A percentile compares a stretch with the other conserved stretches of the same genome.
Conservation (phyloP, 2,797 vertebrate species). For the Tamandua tetradactyla region DNA sequence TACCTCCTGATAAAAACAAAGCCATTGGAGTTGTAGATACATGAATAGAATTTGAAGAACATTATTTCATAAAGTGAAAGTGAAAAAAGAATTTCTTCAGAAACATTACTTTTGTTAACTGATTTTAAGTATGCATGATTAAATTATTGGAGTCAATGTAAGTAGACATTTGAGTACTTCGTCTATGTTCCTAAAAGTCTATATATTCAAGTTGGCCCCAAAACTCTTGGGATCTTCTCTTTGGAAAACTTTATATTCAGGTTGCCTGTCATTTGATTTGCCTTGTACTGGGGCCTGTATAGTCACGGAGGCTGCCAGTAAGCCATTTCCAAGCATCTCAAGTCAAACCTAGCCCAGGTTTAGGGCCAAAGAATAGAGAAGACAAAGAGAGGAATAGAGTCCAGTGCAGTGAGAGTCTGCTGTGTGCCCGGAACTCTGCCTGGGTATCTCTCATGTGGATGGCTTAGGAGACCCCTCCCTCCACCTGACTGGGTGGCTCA, state of each 20-base stretch:
- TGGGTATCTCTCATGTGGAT: background rate
- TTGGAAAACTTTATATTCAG: background rate
- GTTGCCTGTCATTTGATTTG: background rate
- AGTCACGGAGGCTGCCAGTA: background rate
- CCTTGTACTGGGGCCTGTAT: background rate
- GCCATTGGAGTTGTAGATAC: background rate
- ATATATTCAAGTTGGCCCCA: background rate
- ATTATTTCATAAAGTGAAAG: background rate
- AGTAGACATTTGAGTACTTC: constrained; percentile 1
- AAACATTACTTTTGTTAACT: constrained; percentile 10
- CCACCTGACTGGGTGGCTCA: background rate
- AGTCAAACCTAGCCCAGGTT: background rate
- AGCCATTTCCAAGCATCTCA: background rate
- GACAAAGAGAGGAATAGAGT: background rate
- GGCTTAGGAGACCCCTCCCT: background rate
- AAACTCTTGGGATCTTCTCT: background rate
- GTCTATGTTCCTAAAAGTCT: background rate
- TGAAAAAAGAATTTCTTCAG: background rate
- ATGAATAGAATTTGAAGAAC: background rate
- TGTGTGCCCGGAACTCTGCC: background rate
- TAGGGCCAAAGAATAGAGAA: background rate
- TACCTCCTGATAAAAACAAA: background rate
- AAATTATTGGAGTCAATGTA: background rate
- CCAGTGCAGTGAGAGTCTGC: fast-evolving
- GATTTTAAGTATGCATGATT: background rate